Conservation (phyloP, 64 coral and sea anemone genomes). For the Trachythela sp. region DNA sequence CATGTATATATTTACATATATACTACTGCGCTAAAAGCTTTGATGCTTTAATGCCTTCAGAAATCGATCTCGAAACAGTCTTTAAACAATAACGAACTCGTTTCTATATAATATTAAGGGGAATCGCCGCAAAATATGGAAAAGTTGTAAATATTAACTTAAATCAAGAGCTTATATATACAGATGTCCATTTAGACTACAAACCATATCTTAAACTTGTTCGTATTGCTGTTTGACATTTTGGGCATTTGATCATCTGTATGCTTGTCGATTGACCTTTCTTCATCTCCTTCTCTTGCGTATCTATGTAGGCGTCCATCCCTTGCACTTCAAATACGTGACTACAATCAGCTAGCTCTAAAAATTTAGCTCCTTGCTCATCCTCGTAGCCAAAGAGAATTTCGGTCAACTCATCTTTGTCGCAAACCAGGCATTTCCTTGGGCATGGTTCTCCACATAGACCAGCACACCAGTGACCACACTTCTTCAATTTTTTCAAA, state of each 20-base stretch:
- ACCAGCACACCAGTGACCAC: slow-evolving; percentile 50
- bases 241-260: not conserved
- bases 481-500: not conserved
- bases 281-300: not conserved
- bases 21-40: no score
- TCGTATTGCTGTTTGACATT: not conserved
- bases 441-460: slow-evolving; percentile 52
- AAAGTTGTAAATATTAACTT: no score
- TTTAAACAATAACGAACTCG: no score
- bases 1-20: no score
- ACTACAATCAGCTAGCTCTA: slow-evolving; percentile 35
- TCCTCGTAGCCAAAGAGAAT: slow-evolving; percentile 42
- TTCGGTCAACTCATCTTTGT: slow-evolving; percentile 36
- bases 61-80: no score
- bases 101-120: no score
- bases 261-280: not conserved
- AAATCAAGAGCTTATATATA: no score
- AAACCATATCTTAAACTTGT: slow-evolving; percentile 14
- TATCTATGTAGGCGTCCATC: slow-evolving; percentile 27
- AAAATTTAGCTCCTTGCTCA: slow-evolving; percentile 4
- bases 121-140: no score
- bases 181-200: no score
- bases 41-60: no score
- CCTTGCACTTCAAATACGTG: slow-evolving; percentile 38
- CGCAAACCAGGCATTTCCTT: slow-evolving; percentile 45